Conservation (phyloP, 2,888 invertebrate species). For the Dexiosoma caninum region DNA sequence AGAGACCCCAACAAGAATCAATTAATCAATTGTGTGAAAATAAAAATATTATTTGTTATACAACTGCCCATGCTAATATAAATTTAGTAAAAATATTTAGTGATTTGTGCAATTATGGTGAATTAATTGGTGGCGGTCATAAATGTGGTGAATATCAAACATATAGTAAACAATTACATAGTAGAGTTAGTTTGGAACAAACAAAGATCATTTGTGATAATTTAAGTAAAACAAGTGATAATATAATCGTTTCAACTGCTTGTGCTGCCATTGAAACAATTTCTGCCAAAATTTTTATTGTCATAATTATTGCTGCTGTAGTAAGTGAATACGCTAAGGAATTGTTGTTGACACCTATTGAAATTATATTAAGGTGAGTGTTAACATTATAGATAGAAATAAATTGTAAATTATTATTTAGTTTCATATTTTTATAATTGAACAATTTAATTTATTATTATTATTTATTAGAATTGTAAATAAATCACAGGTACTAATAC, state of each 20-base stretch:
- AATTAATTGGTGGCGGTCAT: conserved; percentile 73
- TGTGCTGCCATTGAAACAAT: conserved; percentile 12
- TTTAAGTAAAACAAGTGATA: conserved; percentile 42
- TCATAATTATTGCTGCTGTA: conserved; percentile 8
- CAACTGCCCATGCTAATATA: not conserved
- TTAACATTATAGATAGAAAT: no score
- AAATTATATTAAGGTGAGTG: conserved; percentile 49
- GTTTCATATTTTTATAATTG: no score
- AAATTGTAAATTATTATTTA: no score
- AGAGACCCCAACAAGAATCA: conserved; percentile 41
- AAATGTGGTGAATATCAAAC: conserved; percentile 38
- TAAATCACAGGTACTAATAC: no score
- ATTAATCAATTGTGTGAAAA: not conserved
- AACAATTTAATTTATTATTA: no score
- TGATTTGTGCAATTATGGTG: conserved; percentile 76
- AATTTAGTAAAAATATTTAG: conserved; percentile 74
- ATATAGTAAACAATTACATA: conserved; percentile 48
- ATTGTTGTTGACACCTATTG: conserved; percentile 36
- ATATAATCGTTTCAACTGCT: conserved; percentile 30
- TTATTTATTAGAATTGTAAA: no score
- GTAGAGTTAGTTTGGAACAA: conserved; percentile 52
- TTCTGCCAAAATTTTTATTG: conserved; percentile 25
- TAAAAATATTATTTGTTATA: conserved; percentile 3
- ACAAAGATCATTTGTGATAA: conserved; percentile 55
- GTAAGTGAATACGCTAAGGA: conserved; percentile 26